phyloP scores from a whole-genome alignment of 2,797 vertebrate species.

The Alfaro cultratus region DNA sequence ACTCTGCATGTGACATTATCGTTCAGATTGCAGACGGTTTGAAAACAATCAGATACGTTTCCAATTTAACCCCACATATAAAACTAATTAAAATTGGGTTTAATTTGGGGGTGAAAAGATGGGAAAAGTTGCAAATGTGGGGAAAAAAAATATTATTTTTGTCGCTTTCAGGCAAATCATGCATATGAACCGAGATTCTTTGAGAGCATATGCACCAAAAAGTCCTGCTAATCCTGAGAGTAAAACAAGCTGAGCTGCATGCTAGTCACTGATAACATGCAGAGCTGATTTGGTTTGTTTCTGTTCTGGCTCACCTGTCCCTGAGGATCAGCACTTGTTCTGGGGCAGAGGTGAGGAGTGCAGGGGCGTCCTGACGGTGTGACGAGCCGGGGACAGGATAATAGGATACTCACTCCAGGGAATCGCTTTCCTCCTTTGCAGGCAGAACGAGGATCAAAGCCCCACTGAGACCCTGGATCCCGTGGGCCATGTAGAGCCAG shows the following conservation, averaged over 20 bases:
- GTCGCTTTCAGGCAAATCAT: neutral
- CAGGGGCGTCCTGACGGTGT: conserved; percentile 2
- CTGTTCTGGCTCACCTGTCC: conserved; percentile 65
- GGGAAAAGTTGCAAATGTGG: too few relatives aligned
- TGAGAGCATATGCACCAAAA: neutral
- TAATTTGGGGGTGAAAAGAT: too few relatives aligned
- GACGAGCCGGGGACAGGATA: conserved; percentile 26
- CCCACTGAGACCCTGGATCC: conserved; percentile 60
- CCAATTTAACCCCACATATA: too few relatives aligned
- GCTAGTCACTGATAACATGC: conserved; percentile 9
- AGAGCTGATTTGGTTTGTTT: conserved; percentile 41
- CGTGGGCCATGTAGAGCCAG: conserved; percentile 56
- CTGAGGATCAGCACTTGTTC: conserved; percentile 59
- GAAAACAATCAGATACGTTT: too few relatives aligned
- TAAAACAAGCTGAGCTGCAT: neutral
- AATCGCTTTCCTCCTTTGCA: conserved; percentile 46
- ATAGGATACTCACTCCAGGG: conserved; percentile 40
- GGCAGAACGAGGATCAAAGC: conserved; percentile 69
- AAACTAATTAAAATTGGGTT: too few relatives aligned
- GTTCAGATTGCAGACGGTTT: too few relatives aligned
- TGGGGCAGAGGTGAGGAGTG: conserved; percentile 21
- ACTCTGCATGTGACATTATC: too few relatives aligned
- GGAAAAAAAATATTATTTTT: too few relatives aligned
- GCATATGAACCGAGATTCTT: neutral
- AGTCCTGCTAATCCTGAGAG: neutral